Percentiles rank a stretch among this genome's conserved stretches.
Conservation (phyloP, 2,113 vertebrate species). For the Alligator sinensis region DNA sequence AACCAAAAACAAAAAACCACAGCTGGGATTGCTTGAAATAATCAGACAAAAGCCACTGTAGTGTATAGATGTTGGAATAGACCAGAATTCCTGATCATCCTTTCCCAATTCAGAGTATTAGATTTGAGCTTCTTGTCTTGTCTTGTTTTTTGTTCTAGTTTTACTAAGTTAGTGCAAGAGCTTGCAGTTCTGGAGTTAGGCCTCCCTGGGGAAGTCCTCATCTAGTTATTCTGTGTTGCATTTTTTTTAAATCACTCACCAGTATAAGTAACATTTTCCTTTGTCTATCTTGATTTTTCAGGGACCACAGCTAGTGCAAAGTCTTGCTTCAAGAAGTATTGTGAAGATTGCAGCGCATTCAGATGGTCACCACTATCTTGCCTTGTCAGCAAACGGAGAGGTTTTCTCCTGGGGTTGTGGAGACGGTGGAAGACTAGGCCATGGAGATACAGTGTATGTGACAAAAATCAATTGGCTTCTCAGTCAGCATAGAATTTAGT, state of each 20-base stretch:
- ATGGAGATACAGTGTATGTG: conserved; percentile 95
- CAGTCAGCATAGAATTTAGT: neutral
- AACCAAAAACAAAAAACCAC: neutral
- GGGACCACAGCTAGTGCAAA: conserved; percentile 92
- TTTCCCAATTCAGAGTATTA: neutral
- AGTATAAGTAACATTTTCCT: too few species aligned
- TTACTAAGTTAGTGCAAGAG: neutral
- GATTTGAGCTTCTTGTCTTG: neutral
- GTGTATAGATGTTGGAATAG: neutral
- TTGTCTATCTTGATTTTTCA: conserved; percentile 52
- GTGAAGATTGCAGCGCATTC: conserved; percentile 95
- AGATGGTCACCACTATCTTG: conserved; percentile 96
- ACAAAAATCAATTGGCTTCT: neutral
- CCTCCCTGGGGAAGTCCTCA: neutral
- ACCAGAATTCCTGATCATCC: neutral
- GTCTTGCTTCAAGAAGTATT: conserved; percentile 92
- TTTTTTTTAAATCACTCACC: neutral
- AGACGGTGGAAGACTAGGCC: conserved; percentile 95
- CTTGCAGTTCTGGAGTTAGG: neutral
- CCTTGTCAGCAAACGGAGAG: conserved; percentile 93
- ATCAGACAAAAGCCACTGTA: neutral
- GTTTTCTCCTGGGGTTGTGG: conserved; percentile 99
- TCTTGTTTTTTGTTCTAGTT: neutral
- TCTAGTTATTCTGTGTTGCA: neutral
- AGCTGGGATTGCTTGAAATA: neutral